A percentile compares a stretch with the other conserved stretches of the same genome.
phyloP scores from a whole-genome alignment of 1,140 invertebrate species.

The Dendroctonus ponderosae region DNA sequence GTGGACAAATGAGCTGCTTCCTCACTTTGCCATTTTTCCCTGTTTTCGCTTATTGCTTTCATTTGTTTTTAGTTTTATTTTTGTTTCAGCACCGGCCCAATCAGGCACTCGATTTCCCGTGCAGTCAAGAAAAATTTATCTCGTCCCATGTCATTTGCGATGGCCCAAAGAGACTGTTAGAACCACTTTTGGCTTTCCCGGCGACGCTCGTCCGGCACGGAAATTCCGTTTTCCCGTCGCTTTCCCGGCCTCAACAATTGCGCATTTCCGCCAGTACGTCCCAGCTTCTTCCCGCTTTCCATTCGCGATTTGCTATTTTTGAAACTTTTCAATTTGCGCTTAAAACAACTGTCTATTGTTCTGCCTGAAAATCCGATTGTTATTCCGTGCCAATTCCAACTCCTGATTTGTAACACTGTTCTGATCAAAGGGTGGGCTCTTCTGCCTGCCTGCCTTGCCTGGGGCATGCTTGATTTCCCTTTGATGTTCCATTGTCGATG shows the following conservation, averaged over 20 bases:
- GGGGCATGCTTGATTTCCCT: constrained; percentile 37
- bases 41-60: not conserved
- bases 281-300: constrained; percentile 15
- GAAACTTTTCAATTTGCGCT: not conserved
- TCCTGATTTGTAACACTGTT: constrained; percentile 38
- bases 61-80: too few relatives aligned
- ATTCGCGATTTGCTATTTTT: not conserved
- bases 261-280: constrained; percentile 27
- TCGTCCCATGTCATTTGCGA: too few relatives aligned
- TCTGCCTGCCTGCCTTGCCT: constrained; percentile 23
- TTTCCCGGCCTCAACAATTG: constrained; percentile 27
- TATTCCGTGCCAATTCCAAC: constrained; percentile 25
- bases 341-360: not conserved
- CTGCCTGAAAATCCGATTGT: constrained; percentile 34
- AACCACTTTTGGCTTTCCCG: constrained; percentile 26
- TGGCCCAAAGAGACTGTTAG: too few relatives aligned
- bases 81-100: too few relatives aligned
- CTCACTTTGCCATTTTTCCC: constrained; percentile 6
- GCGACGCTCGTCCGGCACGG: constrained; percentile 25
- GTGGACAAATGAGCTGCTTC: constrained; percentile 38
- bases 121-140: too few relatives aligned
- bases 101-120: too few relatives aligned
- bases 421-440: constrained; percentile 36
- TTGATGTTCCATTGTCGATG: constrained; percentile 38
- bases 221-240: constrained; percentile 31